A percentile compares a stretch with the other conserved stretches of the same genome.
These are phyloP conservation scores for Alectoris magna DNA, from an alignment of 2,797 vertebrate genomes.

Conservation along the genomic window DNA sequence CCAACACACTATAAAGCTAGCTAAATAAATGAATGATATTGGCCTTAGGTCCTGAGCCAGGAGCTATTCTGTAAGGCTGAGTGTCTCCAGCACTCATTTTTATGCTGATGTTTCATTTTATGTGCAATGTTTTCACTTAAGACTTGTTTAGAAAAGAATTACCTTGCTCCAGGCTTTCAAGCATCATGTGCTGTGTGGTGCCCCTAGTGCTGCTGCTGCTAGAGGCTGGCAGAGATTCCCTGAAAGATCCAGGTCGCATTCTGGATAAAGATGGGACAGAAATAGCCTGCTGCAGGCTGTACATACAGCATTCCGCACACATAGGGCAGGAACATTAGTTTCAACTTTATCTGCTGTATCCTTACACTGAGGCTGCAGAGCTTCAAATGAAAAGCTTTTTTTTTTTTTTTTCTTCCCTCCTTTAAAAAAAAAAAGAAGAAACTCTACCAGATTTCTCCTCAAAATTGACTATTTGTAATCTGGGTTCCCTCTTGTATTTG, in stretches of 20 bases:
- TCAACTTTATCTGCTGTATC: neutral
- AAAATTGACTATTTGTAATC: neutral
- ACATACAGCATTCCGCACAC: neutral
- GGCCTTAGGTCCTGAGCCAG: conserved; percentile 72
- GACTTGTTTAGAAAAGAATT: conserved; percentile 75
- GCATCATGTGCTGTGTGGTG: neutral
- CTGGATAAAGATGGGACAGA: neutral
- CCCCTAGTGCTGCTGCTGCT: conserved; percentile 3
- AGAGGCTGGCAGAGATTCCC: neutral
- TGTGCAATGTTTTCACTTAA: conserved; percentile 70
- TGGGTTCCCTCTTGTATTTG: neutral
- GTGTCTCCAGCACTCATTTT: conserved; percentile 70
- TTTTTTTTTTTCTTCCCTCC: too few relatives aligned
- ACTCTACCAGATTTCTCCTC: neutral
- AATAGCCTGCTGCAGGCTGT: neutral
- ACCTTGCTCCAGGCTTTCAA: conserved; percentile 42
- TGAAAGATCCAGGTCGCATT: neutral
- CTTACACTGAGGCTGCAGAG: neutral
- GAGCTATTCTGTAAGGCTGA: conserved; percentile 70
- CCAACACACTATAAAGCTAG: conserved; percentile 80
- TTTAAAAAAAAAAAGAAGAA: neutral
- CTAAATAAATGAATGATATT: conserved; percentile 81
- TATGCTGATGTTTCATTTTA: conserved; percentile 77
- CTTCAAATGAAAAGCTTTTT: neutral
- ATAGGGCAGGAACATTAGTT: neutral